phyloP scores from a whole-genome alignment of 2,888 invertebrate species.

The Aquatica leii region DNA sequence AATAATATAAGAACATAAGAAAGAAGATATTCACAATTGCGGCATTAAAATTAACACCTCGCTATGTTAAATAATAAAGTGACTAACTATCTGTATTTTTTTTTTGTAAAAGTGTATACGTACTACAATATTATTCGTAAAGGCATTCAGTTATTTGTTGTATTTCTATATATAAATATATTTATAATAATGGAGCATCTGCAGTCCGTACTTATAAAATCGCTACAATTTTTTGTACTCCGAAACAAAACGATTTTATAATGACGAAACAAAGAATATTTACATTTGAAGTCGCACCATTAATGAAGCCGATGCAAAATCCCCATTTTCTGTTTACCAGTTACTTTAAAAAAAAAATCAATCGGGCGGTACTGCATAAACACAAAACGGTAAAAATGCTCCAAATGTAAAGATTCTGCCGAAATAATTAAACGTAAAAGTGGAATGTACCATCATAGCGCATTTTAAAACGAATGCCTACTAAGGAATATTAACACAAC shows the following conservation, averaged over 20 bases:
- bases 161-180: conserved; percentile 56
- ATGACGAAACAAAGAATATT: conserved; percentile 48
- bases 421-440: conserved; percentile 37
- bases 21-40: conserved; percentile 49
- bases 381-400: conserved; percentile 17
- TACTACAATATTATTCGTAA: conserved; percentile 62
- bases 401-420: conserved; percentile 31
- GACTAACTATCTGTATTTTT: conserved; percentile 54
- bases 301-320: conserved; percentile 5
- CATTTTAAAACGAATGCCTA: conserved; percentile 46
- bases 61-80: conserved; percentile 57
- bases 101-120: conserved; percentile 62
- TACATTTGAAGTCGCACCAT: conserved; percentile 47
- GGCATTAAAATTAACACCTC: conserved; percentile 55
- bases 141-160: conserved; percentile 63
- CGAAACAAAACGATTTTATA: conserved; percentile 51
- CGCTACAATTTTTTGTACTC: conserved; percentile 53
- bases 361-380: no score
- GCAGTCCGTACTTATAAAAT: conserved; percentile 55
- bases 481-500: conserved; percentile 39
- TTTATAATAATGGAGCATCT: conserved; percentile 56
- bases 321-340: conserved; percentile 13
- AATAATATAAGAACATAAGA: conserved; percentile 21
- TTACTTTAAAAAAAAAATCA: neutral
- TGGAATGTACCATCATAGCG: conserved; percentile 54